These are phyloP conservation scores for Harpagus bidentatus DNA, from an alignment of 2,113 vertebrate genomes.

Conservation along the genomic window DNA sequence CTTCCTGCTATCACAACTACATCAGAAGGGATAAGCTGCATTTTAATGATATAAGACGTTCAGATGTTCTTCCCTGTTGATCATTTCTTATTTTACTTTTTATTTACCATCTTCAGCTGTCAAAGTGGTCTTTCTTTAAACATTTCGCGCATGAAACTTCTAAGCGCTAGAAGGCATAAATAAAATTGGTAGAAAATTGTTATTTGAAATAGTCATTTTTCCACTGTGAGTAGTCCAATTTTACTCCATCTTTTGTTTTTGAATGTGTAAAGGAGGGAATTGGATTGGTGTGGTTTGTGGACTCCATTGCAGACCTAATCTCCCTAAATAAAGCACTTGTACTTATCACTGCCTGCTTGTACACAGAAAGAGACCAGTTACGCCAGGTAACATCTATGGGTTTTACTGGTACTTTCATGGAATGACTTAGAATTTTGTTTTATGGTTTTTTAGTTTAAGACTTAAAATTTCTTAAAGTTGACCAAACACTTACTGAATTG, in stretches of 20 bases:
- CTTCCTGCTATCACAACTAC: background rate
- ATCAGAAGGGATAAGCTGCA: background rate
- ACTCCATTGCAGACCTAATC: background rate
- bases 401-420: background rate
- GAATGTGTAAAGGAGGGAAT: background rate
- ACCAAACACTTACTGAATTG: background rate
- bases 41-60: background rate
- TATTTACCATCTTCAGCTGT: background rate
- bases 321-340: background rate
- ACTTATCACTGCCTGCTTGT: background rate
- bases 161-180: background rate
- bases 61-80: background rate
- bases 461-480: background rate
- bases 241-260: background rate
- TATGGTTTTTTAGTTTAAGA: background rate
- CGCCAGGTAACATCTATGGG: background rate
- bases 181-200: background rate
- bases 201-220: conserved; percentile 22
- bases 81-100: background rate
- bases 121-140: conserved; percentile 8
- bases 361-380: background rate
- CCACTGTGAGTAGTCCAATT: background rate
- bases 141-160: background rate
- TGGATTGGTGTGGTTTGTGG: background rate
- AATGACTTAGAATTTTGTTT: background rate